Conservation (phyloP, 2,113 vertebrate species). For the Lophochroa leadbeateri region DNA sequence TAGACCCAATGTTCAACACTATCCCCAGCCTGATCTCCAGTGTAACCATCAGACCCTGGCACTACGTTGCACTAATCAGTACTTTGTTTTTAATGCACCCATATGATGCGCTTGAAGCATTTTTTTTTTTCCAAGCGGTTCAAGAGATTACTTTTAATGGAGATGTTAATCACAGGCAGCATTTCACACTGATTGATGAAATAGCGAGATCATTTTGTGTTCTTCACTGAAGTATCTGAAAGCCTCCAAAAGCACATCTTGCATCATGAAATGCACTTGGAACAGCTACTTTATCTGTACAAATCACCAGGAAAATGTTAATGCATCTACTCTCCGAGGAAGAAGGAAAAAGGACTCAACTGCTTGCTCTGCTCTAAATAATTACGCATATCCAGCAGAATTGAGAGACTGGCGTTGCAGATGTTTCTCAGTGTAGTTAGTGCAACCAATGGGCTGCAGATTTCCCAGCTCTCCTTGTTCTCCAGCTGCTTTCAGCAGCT, state of each 20-base stretch:
- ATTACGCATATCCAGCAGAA: neutral
- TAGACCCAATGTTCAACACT: neutral
- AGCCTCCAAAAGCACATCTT: neutral
- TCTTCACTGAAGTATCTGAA: neutral
- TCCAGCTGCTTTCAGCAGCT: slow-evolving; percentile 52
- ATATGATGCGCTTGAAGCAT: neutral
- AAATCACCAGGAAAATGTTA: neutral
- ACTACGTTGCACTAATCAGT: neutral
- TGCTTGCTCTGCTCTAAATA: neutral
- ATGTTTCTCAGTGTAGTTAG: neutral
- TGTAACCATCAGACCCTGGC: neutral
- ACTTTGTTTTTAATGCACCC: neutral
- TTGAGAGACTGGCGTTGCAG: neutral
- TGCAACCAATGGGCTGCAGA: neutral
- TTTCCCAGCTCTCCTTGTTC: neutral
- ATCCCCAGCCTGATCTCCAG: neutral
- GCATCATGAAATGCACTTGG: neutral
- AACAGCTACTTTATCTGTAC: neutral
- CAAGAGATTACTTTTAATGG: neutral
- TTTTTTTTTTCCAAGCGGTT: neutral
- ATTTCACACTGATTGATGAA: slow-evolving; percentile 25
- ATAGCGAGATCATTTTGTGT: neutral
- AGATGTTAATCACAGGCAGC: slow-evolving; percentile 1
- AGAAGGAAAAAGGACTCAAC: neutral
- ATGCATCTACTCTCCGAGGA: neutral